Conservation (phyloP, 1,140 invertebrate genomes). For the Euschistus heros region DNA sequence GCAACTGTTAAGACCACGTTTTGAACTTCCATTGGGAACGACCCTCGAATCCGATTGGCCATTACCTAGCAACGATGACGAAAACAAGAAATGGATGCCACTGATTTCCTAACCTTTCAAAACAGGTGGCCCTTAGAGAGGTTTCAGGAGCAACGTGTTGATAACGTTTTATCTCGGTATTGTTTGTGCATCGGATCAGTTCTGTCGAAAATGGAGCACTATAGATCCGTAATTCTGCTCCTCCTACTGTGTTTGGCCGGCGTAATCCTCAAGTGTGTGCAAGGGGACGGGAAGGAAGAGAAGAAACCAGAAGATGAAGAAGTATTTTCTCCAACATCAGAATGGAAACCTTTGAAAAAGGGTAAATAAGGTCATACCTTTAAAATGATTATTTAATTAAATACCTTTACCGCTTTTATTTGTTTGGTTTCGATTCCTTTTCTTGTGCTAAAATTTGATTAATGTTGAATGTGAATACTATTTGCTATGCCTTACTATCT, state of each 20-base stretch:
- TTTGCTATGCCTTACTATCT: too few relatives aligned
- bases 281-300: background rate
- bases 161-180: background rate
- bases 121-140: background rate
- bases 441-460: background rate
- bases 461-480: too few relatives aligned
- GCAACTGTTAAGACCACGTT: background rate
- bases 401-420: too few relatives aligned
- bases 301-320: slow-evolving; percentile 6
- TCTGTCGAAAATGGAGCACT: background rate
- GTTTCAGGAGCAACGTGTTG: slow-evolving; percentile 10
- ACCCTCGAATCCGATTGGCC: background rate
- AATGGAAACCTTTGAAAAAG: slow-evolving; percentile 25
- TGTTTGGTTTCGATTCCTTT: too few relatives aligned
- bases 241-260: background rate
- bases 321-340: slow-evolving; percentile 20
- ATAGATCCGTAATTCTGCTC: background rate
- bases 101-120: slow-evolving; percentile 1
- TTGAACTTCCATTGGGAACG: slow-evolving; percentile 1
- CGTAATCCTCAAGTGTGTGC: background rate
- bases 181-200: background rate
- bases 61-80: slow-evolving; percentile 6
- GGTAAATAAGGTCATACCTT: slow-evolving; percentile 1
- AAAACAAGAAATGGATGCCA: background rate
- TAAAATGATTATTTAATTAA: too few relatives aligned